A percentile compares a stretch with the other conserved stretches of the same genome.
Conservation (phyloP, 2,797 vertebrate species). For the Steatocranus sp. region DNA sequence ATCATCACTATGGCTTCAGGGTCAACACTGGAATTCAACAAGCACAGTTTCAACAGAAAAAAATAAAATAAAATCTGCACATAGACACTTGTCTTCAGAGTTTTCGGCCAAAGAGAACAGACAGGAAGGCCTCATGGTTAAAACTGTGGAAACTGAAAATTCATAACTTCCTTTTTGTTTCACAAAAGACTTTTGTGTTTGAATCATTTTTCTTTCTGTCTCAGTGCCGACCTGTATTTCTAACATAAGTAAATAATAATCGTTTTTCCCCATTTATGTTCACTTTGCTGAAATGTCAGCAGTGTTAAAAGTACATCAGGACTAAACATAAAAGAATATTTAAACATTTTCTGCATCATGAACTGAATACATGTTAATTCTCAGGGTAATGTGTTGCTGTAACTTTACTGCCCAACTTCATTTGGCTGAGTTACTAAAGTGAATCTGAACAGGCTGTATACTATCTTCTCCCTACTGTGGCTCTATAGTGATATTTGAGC, state of each 20-base stretch:
- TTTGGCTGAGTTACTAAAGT: not conserved
- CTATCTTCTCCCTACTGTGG: not conserved
- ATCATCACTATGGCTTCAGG: not conserved
- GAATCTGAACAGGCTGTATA: not conserved
- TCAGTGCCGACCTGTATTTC: not conserved
- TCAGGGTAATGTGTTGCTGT: not conserved
- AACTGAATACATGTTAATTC: not conserved
- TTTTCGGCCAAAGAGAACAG: not conserved
- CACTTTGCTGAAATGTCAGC: not conserved
- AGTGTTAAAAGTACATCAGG: not conserved
- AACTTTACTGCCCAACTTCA: not conserved
- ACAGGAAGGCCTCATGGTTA: rapidly evolving
- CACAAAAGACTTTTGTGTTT: not conserved
- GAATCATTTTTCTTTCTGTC: not conserved
- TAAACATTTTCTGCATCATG: not conserved
- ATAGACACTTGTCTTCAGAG: not conserved
- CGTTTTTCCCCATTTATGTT: rapidly evolving
- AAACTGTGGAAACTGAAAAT: not conserved
- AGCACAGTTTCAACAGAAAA: not conserved
- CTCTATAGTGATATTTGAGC: not conserved
- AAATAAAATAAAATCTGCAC: not conserved
- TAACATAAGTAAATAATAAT: not conserved
- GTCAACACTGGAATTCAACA: not conserved
- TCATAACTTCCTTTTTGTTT: not conserved
- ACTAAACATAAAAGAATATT: not conserved